Evolutionary conservation across 1,140 invertebrate species (phyloP).

Genomic region (Bombus consobrinus): DNA sequence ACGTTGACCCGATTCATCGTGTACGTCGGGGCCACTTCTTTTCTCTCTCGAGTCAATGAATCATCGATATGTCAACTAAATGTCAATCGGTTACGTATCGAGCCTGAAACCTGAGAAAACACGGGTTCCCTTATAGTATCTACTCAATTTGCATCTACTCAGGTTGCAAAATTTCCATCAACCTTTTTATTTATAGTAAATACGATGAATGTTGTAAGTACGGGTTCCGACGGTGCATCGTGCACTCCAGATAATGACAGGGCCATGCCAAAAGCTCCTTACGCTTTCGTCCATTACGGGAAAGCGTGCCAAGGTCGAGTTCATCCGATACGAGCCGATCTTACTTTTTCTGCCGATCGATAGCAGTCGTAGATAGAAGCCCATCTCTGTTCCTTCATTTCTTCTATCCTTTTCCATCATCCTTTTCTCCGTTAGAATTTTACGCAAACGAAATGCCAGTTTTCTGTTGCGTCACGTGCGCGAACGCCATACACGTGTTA

Average conservation of each 20-base stretch:
- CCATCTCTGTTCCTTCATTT: background rate
- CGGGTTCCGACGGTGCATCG: background rate
- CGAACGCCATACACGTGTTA: background rate
- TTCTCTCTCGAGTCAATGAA: background rate
- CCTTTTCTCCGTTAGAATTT: background rate
- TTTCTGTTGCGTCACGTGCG: background rate
- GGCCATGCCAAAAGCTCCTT: slow-evolving; percentile 20
- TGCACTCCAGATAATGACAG: background rate
- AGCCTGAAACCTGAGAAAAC: background rate
- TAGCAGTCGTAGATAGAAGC: background rate
- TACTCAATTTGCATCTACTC: no score
- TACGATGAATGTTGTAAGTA: background rate
- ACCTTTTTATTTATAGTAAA: background rate
- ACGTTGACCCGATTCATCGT: slow-evolving; percentile 9
- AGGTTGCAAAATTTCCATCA: background rate
- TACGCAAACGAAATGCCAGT: background rate
- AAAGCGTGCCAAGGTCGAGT: slow-evolving; percentile 49
- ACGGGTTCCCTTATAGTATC: background rate
- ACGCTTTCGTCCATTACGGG: slow-evolving; percentile 33
- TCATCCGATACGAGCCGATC: slow-evolving; percentile 34
- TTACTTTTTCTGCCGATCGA: slow-evolving; percentile 9
- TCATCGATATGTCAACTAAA: slow-evolving; percentile 42
- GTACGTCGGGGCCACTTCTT: background rate
- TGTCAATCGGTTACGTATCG: slow-evolving; percentile 4
- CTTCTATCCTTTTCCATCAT: no score